Evolutionary conservation across 2,113 vertebrate species (phyloP).

Genomic region (Megaptera novaeangliae): DNA sequence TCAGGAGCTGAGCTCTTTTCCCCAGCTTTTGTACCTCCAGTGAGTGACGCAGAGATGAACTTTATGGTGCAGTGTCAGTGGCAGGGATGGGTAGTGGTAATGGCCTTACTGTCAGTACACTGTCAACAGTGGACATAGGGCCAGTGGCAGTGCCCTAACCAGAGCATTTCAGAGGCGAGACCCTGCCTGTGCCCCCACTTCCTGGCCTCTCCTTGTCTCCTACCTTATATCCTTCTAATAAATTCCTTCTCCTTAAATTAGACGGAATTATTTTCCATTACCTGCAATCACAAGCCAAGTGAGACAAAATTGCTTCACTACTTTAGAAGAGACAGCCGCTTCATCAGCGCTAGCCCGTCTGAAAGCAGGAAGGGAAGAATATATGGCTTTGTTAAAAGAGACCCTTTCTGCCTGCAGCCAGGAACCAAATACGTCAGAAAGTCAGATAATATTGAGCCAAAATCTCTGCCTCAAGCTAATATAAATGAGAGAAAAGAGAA

Average conservation of each 20-base stretch:
- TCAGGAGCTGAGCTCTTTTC: not conserved
- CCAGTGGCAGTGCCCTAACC: not conserved
- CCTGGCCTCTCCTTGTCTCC: not conserved
- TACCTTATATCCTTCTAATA: not conserved
- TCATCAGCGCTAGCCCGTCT: not conserved
- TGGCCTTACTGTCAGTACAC: no score
- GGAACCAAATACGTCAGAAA: not conserved
- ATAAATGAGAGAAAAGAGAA: not conserved
- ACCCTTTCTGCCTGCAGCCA: not conserved
- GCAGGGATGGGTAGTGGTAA: no score
- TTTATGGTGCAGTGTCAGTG: not conserved
- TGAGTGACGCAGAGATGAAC: not conserved
- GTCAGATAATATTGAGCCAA: not conserved
- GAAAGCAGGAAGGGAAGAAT: not conserved
- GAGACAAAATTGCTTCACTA: not conserved
- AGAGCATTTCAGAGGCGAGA: not conserved
- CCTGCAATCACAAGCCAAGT: not conserved
- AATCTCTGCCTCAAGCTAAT: not conserved
- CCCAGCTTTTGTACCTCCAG: not conserved
- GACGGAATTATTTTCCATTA: conserved; percentile 1
- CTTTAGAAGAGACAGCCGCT: not conserved
- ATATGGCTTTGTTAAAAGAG: conserved; percentile 1
- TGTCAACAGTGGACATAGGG: not conserved
- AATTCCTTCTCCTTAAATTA: not conserved
- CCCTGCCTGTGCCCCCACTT: not conserved